Conservation (phyloP, 2,113 vertebrate genomes). For the Mohoua ochrocephala region DNA sequence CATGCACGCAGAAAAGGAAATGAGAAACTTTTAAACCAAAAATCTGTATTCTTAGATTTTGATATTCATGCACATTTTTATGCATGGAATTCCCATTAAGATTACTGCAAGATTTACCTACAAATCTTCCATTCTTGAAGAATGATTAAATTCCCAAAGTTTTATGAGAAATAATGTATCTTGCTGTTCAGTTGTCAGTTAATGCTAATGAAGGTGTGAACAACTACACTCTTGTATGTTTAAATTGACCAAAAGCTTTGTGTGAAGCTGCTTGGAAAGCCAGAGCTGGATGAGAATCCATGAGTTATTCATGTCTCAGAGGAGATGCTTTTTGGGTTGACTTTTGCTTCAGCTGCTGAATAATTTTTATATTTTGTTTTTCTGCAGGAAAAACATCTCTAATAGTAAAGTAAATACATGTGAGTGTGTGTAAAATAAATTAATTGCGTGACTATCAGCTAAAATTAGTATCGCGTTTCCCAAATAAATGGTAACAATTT, state of each 20-base stretch:
- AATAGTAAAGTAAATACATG: background rate
- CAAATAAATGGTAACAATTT: background rate
- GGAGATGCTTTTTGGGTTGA: background rate
- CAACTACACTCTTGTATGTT: background rate
- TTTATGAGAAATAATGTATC: background rate
- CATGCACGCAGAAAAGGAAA: background rate
- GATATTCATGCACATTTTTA: background rate
- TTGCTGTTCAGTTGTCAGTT: background rate
- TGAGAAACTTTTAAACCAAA: background rate
- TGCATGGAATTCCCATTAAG: background rate
- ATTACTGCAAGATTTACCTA: constrained; percentile 4
- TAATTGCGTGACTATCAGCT: background rate
- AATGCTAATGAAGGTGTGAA: background rate
- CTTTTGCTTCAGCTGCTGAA: background rate
- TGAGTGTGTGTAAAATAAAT: background rate
- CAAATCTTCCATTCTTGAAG: background rate
- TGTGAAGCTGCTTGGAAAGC: background rate
- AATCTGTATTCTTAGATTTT: background rate
- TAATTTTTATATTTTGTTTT: background rate
- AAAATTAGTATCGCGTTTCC: background rate
- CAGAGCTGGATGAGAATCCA: background rate
- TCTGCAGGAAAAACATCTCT: background rate
- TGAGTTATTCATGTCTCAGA: constrained; percentile 36
- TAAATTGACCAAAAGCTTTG: background rate
- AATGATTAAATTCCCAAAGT: background rate